Evolutionary conservation across 2,113 vertebrate genomes (phyloP), one percentile per base, ranked within the genome.

Genomic region (Pithys albifrons): DNA sequence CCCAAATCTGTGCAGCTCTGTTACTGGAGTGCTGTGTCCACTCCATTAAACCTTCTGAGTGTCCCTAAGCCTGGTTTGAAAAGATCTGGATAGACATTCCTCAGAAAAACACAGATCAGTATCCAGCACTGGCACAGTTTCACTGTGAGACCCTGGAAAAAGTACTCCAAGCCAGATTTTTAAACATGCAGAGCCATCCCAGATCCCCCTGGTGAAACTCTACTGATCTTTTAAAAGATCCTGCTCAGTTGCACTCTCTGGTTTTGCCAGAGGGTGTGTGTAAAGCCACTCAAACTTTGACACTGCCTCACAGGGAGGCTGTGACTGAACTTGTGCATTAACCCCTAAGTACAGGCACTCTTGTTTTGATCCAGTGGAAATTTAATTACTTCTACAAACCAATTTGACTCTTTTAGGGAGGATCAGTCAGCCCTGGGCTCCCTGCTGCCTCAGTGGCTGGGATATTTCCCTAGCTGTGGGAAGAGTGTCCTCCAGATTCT

Each of bases 281-380:
- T 73, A 89, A 75, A 95, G 49, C 80, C 75, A 54, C 82, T 62
- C 85, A 61, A 54, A 35, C 58, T 84, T 79, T 85, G 95, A 66
- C 77, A 39, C 71, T 91, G 70, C 91, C 70, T 82, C 45, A 4
- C 12, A 28, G 76, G 66, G 77, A 49, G 74, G 92, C 85, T 93
- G 45, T 1, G 25, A 73, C 61, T 31, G 81, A 70, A 19, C 82
- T 65, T 84, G 66, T 62, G 37, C 78, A 33, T 90, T 62, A 90
- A 69, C n/a, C 46, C n/a, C 49, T 6, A 6, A 66, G 71, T 22
- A 25, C 35, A 52, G 78, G 17, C 8, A 1, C 17, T 74, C 28
- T 46, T 24, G 3, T 72, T 92, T 58, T 57, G 31, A 72, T 76
- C 67, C 33, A 6, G 33, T 92, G 76, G 69, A 43, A 81, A 55